Base-by-base conservation (phyloP, 2,888 invertebrate species). In the Malthinus flaveolus region DNA sequence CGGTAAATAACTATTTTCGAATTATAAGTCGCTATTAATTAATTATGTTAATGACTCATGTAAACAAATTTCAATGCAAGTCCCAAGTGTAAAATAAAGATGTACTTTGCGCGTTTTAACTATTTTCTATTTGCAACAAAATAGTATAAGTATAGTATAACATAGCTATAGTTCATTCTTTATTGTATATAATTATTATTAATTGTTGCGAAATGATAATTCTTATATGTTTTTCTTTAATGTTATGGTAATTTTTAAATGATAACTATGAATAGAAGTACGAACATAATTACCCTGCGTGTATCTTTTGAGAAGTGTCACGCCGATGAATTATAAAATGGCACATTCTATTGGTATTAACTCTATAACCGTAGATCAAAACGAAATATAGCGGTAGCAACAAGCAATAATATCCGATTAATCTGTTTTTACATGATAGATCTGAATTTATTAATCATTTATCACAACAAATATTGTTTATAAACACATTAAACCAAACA, bases 401-500 rank as follows among this genome's bases (percentile, higher is more conserved):
- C 51, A 60, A 60, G 59, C 47, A 51, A 51, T 60, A 56, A 56
- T 56, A 44, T 50, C 35, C 48, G 36, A 46, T 52, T 60, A 60
- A 56, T 61, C 61, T 60, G 52, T 62, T 62, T 64, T 62, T 64
- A 62, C 56, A 55, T 34, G 62, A 58, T 56, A 58, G 53, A 56
- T 61, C 58, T 62, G 62, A 60, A 67, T 65, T 65, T 67, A 66
- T 67, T 66, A 63, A 62, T 56, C 67, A 66, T 66, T 62, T 63
- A 66, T 66, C 63, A 66, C 61, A 59, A 62, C 63, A 66, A 65
- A 66, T 67, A 66, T 67, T 62, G 65, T 67, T 67, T 65, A 65
- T 66, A 65, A 63, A 62, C 63, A 64, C 66, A 67, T 65, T 61
- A 65, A 63, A 52, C 56, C 59, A 52, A 54, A 50, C 61, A 57